Conservation (phyloP, 1,140 invertebrate genomes). For the Ctenoplectra terminalis region DNA sequence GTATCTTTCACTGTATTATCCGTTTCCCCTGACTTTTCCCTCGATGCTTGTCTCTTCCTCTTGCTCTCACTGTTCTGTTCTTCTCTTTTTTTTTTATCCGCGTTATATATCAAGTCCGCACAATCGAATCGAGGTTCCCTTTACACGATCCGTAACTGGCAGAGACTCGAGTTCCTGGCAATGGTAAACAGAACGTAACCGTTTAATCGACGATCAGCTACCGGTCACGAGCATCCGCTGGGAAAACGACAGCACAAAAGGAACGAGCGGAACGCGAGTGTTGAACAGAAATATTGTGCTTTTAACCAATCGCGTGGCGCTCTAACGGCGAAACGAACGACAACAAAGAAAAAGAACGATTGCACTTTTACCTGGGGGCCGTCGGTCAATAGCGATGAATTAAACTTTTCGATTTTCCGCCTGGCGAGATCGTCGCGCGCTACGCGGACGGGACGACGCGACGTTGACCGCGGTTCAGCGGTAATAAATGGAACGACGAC, state of each 20-base stretch:
- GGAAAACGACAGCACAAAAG: not conserved
- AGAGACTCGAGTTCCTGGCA: not conserved
- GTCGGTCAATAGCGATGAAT: not conserved
- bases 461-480: too few relatives aligned
- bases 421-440: not conserved
- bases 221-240: not conserved
- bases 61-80: not conserved
- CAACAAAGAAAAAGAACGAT: not conserved
- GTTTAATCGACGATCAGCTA: conserved; percentile 24
- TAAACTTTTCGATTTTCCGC: conserved; percentile 21
- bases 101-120: not conserved
- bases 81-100: not conserved
- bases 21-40: not conserved
- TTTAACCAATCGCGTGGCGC: not conserved
- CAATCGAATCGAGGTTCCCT: conserved; percentile 17
- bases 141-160: not conserved
- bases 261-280: not conserved
- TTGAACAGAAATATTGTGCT: conserved; percentile 22
- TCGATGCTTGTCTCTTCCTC: too few relatives aligned
- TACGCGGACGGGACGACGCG: not conserved
- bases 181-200: not conserved
- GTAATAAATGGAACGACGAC: too few relatives aligned
- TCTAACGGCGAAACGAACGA: not conserved
- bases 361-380: not conserved
- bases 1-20: conserved; percentile 21